Evolutionary conservation across 2,113 vertebrate genomes (phyloP).

Genomic region (Eleginops maclovinus): DNA sequence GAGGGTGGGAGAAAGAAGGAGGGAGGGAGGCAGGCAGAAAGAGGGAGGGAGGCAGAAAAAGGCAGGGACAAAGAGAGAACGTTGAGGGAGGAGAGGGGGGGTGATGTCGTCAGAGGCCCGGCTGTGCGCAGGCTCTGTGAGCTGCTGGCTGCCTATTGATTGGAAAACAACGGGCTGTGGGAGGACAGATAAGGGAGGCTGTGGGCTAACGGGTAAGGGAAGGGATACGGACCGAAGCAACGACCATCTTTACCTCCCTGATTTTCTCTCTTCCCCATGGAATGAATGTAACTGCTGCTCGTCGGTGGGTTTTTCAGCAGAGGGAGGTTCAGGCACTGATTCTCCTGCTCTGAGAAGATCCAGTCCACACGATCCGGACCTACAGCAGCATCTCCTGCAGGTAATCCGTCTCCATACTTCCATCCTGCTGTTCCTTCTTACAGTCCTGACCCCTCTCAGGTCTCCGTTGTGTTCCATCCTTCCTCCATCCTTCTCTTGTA

Average conservation of each 20-base stretch:
- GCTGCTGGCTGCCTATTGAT: conserved; percentile 79
- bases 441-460: not conserved
- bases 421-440: not conserved
- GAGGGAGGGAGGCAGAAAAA: conserved; percentile 51
- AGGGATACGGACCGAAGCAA: conserved; percentile 53
- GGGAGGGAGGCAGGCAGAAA: conserved; percentile 26
- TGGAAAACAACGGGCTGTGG: conserved; percentile 77
- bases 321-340: conserved; percentile 48
- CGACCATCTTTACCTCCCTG: conserved; percentile 42
- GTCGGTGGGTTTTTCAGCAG: conserved; percentile 55
- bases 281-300: conserved; percentile 68
- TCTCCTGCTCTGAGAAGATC: conserved; percentile 65
- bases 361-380: conserved; percentile 26
- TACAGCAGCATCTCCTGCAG: conserved; percentile 65
- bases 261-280: conserved; percentile 44
- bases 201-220: conserved; percentile 69
- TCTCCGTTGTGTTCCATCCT: conserved; percentile 45
- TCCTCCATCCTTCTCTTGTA: conserved; percentile 60
- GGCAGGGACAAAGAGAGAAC: conserved; percentile 66
- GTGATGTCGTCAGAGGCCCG: conserved; percentile 72
- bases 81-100: conserved; percentile 41
- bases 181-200: conserved; percentile 69
- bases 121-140: conserved; percentile 79
- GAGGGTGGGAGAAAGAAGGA: not conserved
- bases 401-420: conserved; percentile 62